Percentiles rank a stretch among this genome's conserved stretches.
Conservation (phyloP, 2,797 vertebrate genomes). For the Okamejei kenojei region DNA sequence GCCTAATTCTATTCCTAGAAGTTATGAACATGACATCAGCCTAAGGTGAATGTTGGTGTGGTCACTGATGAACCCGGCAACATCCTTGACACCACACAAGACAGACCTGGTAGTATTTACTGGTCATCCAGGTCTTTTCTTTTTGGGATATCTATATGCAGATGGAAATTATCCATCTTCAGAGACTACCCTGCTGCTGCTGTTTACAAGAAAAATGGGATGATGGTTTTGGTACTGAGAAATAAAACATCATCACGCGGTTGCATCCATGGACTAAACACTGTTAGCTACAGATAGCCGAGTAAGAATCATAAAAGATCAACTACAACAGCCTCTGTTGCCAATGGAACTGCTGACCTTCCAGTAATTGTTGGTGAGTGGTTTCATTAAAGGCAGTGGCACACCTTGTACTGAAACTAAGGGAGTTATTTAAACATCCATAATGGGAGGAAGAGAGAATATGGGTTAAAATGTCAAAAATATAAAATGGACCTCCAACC, state of each 20-base stretch:
- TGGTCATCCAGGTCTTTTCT: not conserved
- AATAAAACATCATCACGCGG: not conserved
- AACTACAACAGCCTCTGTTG: not conserved
- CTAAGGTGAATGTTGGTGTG: too few relatives aligned
- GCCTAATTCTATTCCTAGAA: too few relatives aligned
- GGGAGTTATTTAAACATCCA: not conserved
- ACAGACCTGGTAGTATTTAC: not conserved
- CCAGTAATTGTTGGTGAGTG: not conserved
- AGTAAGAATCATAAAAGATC: not conserved
- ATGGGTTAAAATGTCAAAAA: not conserved
- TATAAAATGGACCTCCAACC: not conserved
- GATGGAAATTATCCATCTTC: not conserved
- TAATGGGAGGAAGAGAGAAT: not conserved
- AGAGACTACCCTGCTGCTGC: not conserved
- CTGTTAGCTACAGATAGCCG: not conserved
- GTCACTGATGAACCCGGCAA: not conserved
- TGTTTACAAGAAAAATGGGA: not conserved
- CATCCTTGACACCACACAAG: not conserved
- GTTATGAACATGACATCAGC: too few relatives aligned
- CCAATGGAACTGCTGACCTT: not conserved
- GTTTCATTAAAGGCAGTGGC: not conserved
- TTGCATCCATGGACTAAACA: too few relatives aligned
- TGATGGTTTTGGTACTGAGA: not conserved
- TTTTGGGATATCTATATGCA: not conserved
- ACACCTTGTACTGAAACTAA: not conserved